Conservation (phyloP, 1,140 invertebrate genomes). For the Akabosia matsudoensis region DNA sequence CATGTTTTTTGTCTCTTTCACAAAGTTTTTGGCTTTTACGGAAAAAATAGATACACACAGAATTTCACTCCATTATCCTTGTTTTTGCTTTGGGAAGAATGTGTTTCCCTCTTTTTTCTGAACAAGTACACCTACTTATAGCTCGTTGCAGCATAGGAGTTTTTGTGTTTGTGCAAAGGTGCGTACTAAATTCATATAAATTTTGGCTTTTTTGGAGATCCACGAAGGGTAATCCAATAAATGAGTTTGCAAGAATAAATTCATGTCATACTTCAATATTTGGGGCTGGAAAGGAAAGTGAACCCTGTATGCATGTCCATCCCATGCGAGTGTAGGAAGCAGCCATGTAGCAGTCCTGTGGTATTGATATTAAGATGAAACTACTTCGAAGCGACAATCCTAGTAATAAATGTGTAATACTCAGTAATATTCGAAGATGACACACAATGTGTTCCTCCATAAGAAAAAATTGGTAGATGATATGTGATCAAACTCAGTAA, state of each 20-base stretch:
- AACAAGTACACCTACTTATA: not conserved
- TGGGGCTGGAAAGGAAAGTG: too few relatives aligned
- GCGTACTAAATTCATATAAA: not conserved
- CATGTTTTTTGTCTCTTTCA: not conserved
- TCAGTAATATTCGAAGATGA: not conserved
- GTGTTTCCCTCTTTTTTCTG: not conserved
- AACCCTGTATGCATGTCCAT: too few relatives aligned
- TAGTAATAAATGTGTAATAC: too few relatives aligned
- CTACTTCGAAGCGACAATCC: too few relatives aligned
- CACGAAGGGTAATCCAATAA: not conserved
- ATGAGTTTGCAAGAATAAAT: not conserved
- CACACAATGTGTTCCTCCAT: not conserved
- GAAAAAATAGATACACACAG: too few relatives aligned
- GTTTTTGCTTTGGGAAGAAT: not conserved
- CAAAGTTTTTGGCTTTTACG: not conserved
- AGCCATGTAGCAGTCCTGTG: not conserved
- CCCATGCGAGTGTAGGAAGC: too few relatives aligned
- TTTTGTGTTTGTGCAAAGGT: constrained; percentile 4
- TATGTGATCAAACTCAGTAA: not conserved
- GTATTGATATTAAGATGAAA: not conserved
- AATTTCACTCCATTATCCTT: not conserved
- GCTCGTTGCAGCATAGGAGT: not conserved
- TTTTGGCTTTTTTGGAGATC: not conserved
- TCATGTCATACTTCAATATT: not conserved
- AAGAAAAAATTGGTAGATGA: not conserved